These are phyloP conservation scores for Falco columbarius DNA, from an alignment of 2,797 vertebrate species.

Conservation along the genomic window DNA sequence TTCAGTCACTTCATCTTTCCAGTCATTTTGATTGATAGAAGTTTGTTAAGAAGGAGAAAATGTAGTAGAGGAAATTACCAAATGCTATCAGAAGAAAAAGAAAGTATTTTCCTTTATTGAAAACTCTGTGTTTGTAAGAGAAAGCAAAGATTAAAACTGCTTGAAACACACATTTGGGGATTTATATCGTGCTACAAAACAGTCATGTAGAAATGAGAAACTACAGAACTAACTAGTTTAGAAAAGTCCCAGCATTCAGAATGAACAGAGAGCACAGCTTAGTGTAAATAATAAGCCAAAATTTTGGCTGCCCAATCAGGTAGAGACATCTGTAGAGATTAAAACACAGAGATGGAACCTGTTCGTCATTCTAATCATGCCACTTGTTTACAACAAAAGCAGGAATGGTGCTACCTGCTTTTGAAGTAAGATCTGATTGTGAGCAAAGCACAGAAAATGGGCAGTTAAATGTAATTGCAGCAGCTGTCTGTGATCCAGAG, in stretches of 20 bases:
- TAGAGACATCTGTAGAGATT: slow-evolving; percentile 2
- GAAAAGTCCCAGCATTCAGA: not conserved
- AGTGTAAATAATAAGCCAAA: not conserved
- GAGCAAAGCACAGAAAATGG: slow-evolving; percentile 23
- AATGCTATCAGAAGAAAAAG: not conserved
- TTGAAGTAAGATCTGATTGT: slow-evolving; percentile 46
- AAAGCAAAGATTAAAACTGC: not conserved
- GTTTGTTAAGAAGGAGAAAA: not conserved
- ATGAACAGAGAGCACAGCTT: not conserved
- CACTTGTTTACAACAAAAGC: slow-evolving; percentile 47
- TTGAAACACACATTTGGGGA: not conserved
- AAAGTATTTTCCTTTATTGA: not conserved
- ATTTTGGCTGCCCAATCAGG: slow-evolving; percentile 31
- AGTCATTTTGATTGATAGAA: not conserved
- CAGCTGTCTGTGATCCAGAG: slow-evolving; percentile 25
- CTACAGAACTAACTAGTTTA: not conserved
- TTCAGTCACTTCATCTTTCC: not conserved
- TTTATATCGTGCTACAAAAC: not conserved
- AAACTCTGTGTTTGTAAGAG: not conserved
- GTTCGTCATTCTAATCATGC: slow-evolving; percentile 45
- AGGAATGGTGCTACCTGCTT: slow-evolving; percentile 51
- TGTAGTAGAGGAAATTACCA: not conserved
- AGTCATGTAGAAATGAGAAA: not conserved
- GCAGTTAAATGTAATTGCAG: slow-evolving; percentile 1
- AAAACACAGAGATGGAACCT: not conserved